These are phyloP conservation scores for Dasysyrphus tricinctus DNA, from an alignment of 2,888 invertebrate species.

Conservation along the genomic window DNA sequence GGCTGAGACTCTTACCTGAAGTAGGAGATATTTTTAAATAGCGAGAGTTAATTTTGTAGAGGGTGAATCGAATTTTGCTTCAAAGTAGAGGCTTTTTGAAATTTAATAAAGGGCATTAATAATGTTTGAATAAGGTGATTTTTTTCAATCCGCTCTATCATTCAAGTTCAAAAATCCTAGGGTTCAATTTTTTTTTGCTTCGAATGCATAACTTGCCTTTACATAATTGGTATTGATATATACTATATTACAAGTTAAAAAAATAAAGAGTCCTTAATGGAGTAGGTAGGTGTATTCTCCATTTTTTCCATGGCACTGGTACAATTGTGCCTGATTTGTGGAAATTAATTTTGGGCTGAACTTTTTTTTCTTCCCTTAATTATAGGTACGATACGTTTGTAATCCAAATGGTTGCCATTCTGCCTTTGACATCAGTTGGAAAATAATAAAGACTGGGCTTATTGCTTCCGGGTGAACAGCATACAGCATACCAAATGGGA, in stretches of 20 bases:
- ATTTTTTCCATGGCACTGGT: conserved; percentile 5
- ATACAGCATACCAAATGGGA: conserved; percentile 26
- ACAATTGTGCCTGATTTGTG: conserved; percentile 67
- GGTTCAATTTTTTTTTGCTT: neutral
- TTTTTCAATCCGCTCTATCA: no score
- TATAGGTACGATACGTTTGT: conserved; percentile 30
- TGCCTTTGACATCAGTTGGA: conserved; percentile 21
- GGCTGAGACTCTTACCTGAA: neutral
- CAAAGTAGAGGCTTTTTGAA: no score
- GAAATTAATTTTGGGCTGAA: conserved; percentile 62
- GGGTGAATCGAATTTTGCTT: no score
- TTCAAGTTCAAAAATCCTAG: no score
- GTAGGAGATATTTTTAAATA: no score
- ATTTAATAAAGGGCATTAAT: no score
- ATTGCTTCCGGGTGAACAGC: conserved; percentile 31
- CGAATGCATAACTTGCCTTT: neutral
- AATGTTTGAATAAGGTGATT: no score
- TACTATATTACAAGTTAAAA: neutral
- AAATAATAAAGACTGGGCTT: conserved; percentile 47
- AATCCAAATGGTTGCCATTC: conserved; percentile 21
- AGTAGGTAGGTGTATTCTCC: conserved; percentile 31
- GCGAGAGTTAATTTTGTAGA: no score
- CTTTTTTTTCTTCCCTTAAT: conserved; percentile 7
- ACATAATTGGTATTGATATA: neutral
- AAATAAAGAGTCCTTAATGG: conserved; percentile 19